Conservation (phyloP, 2,113 vertebrate genomes). For the Hemiprocne comata region DNA sequence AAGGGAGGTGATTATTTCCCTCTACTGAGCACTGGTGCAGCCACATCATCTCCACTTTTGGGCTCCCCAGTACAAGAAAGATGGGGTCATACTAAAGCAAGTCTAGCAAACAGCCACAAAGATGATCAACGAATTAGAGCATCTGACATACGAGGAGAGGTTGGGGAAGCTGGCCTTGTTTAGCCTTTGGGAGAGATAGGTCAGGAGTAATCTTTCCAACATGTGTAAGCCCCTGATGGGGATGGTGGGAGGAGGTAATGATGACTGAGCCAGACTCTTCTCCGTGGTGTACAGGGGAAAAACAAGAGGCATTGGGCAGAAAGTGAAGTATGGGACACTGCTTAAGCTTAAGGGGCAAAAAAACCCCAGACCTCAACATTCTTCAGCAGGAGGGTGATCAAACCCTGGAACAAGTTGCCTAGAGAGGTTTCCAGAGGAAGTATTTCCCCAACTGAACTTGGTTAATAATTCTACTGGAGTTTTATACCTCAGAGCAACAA, state of each 20-base stretch:
- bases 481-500: neutral
- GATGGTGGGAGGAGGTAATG: neutral
- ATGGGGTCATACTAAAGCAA: no score
- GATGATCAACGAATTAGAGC: neutral
- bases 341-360: neutral
- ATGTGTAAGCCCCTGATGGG: neutral
- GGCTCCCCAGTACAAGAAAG: neutral
- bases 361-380: neutral
- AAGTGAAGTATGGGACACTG: neutral
- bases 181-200: neutral
- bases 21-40: neutral
- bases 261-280: neutral
- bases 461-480: slow-evolving; percentile 46
- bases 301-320: neutral
- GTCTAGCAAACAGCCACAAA: no score
- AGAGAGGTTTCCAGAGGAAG: neutral
- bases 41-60: neutral
- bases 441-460: neutral
- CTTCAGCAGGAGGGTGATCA: neutral
- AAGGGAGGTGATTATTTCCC: neutral
- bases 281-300: neutral
- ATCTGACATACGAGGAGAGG: neutral
- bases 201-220: neutral
- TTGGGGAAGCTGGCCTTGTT: neutral
- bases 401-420: neutral